phyloP scores from a whole-genome alignment of 2,113 vertebrate species.

The Gymnarchus niloticus region DNA sequence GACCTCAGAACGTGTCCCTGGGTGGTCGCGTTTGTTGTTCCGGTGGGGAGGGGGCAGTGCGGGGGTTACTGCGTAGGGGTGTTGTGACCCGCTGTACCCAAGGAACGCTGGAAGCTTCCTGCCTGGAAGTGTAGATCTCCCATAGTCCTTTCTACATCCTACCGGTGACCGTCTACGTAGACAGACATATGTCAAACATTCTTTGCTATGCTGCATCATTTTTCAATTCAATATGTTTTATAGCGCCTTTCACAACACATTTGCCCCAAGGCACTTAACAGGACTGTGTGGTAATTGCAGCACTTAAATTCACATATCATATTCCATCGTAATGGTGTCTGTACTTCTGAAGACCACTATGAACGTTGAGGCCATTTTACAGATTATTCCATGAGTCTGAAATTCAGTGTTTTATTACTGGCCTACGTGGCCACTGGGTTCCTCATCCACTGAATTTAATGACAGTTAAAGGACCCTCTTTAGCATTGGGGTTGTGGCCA shows the following conservation, averaged over 20 bases:
- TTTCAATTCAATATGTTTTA: not conserved
- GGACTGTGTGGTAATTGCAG: not conserved
- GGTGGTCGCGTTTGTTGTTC: constrained; percentile 33
- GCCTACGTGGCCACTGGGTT: constrained; percentile 15
- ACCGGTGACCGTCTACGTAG: not conserved
- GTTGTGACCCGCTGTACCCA: not conserved
- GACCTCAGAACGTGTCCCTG: constrained; percentile 16
- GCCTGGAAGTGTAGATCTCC: not conserved
- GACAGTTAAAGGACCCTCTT: not conserved
- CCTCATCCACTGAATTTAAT: constrained; percentile 22
- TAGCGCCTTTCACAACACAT: too few relatives aligned
- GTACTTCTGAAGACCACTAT: not conserved
- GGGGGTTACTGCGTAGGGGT: not conserved
- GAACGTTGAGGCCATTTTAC: too few relatives aligned
- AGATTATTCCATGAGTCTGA: too few relatives aligned
- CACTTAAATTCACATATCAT: constrained; percentile 14
- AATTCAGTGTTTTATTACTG: constrained; percentile 6
- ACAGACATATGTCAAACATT: too few relatives aligned
- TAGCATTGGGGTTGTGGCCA: not conserved
- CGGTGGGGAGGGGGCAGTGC: not conserved
- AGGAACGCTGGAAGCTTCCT: not conserved
- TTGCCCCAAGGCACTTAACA: not conserved
- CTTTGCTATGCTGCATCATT: not conserved
- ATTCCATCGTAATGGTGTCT: constrained; percentile 27
- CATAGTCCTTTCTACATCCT: not conserved